These are phyloP conservation scores for Anastatus disparis DNA, from an alignment of 1,140 invertebrate genomes.

Conservation along the genomic window DNA sequence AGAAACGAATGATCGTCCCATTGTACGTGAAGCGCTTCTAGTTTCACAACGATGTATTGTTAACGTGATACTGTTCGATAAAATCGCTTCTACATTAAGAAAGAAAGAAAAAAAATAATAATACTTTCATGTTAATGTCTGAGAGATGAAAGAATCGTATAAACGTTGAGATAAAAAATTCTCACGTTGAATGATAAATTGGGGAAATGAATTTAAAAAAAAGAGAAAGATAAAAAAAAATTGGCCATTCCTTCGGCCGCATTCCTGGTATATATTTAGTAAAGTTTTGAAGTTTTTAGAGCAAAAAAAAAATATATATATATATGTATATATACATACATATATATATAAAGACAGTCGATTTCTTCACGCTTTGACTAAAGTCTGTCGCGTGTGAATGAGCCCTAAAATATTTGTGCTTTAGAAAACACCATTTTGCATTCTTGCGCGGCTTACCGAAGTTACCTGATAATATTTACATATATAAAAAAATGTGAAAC, in stretches of 20 bases:
- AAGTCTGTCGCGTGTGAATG: slow-evolving; percentile 16
- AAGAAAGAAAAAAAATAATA: slow-evolving; percentile 1
- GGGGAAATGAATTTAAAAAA: neutral
- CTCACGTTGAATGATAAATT: neutral
- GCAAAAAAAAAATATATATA: slow-evolving; percentile 24
- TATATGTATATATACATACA: too few relatives aligned
- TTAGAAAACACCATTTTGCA: slow-evolving; percentile 23
- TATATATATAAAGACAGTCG: neutral
- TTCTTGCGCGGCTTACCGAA: slow-evolving; percentile 40
- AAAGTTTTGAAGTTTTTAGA: slow-evolving; percentile 30
- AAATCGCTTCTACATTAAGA: slow-evolving; percentile 24
- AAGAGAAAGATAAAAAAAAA: slow-evolving; percentile 20
- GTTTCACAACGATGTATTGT: neutral
- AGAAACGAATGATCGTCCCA: neutral
- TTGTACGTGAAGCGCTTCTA: too few relatives aligned
- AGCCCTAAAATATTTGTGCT: slow-evolving; percentile 30
- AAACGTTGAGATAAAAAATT: neutral
- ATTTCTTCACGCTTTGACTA: slow-evolving; percentile 25
- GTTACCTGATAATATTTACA: slow-evolving; percentile 38
- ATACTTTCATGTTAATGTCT: neutral
- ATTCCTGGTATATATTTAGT: slow-evolving; percentile 39
- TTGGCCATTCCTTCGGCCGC: slow-evolving; percentile 31
- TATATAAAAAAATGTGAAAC: slow-evolving; percentile 2
- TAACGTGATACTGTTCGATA: slow-evolving; percentile 40
- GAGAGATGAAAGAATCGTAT: neutral